A percentile compares a stretch with the other conserved stretches of the same genome.
These are phyloP conservation scores for Anorthoa munda DNA, from an alignment of 2,888 invertebrate genomes.

Conservation along the genomic window DNA sequence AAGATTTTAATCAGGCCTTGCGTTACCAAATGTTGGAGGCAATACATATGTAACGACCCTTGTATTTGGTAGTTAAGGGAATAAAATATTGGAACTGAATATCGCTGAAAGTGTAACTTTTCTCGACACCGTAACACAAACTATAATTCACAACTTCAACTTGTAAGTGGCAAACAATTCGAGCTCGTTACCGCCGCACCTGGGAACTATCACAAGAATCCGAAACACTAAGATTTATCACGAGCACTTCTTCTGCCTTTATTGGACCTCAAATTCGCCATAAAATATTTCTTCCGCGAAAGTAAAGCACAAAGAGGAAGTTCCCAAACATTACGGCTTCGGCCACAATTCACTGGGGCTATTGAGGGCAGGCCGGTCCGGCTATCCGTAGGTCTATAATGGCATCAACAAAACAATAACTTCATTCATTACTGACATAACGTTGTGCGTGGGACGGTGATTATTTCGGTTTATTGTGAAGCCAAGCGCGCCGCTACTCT, in stretches of 20 bases:
- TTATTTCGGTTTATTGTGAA: conserved; percentile 68
- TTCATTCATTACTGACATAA: conserved; percentile 71
- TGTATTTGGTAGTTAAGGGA: not conserved
- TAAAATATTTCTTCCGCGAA: conserved; percentile 58
- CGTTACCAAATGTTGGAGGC: not conserved
- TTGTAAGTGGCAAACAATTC: conserved; percentile 52
- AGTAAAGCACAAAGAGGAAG: conserved; percentile 58
- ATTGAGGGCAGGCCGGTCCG: conserved; percentile 63
- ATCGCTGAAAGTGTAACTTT: conserved; percentile 23
- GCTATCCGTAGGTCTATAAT: conserved; percentile 63
- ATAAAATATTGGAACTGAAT: not conserved
- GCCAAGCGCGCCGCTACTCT: conserved; percentile 51
- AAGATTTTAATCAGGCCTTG: no score
- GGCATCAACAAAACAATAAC: conserved; percentile 69
- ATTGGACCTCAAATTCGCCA: conserved; percentile 56
- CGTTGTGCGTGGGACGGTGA: conserved; percentile 62
- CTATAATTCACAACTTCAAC: conserved; percentile 47
- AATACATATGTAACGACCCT: not conserved
- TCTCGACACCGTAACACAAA: conserved; percentile 28
- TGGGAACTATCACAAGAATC: conserved; percentile 60
- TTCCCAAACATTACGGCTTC: conserved; percentile 57
- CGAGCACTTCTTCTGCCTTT: conserved; percentile 57
- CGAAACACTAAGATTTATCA: conserved; percentile 58
- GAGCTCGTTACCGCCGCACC: conserved; percentile 55
- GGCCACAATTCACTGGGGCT: conserved; percentile 65